Conservation (phyloP, 2,888 invertebrate species). For the Dryobota labecula region DNA sequence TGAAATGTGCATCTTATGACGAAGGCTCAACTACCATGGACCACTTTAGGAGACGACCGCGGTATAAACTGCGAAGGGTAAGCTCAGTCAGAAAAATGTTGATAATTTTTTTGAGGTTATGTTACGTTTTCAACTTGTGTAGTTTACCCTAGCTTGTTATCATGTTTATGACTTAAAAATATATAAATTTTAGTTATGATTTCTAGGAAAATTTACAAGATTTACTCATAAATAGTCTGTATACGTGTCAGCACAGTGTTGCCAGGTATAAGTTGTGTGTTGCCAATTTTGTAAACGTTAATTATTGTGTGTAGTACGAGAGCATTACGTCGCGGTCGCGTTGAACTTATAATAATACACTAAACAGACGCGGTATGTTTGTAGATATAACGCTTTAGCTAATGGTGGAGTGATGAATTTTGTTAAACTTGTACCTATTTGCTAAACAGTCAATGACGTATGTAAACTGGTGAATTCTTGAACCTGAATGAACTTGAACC, state of each 20-base stretch:
- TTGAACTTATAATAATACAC: constrained; percentile 48
- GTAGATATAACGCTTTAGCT: constrained; percentile 21
- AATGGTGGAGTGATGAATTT: neutral
- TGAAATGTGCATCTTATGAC: constrained; percentile 87
- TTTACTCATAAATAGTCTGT: constrained; percentile 48
- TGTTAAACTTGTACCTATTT: constrained; percentile 9
- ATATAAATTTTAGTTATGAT: neutral
- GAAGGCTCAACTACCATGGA: constrained; percentile 81
- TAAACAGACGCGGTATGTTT: constrained; percentile 33
- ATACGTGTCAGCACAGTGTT: constrained; percentile 61
- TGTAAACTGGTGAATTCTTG: constrained; percentile 25
- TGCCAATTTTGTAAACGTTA: constrained; percentile 65
- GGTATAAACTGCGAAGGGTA: constrained; percentile 76
- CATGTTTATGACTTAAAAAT: constrained; percentile 22
- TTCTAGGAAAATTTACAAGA: constrained; percentile 24
- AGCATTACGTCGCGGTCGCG: constrained; percentile 37
- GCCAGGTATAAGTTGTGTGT: constrained; percentile 58
- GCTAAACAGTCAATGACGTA: constrained; percentile 27
- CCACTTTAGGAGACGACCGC: constrained; percentile 83
- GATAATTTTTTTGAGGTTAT: constrained; percentile 71
- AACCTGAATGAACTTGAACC: constrained; percentile 49
- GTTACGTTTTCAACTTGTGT: constrained; percentile 38
- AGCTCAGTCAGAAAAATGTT: constrained; percentile 75
- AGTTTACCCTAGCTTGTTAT: constrained; percentile 14
- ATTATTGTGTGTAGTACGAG: constrained; percentile 49